Conservation (phyloP, 2,888 invertebrate species). For the Phortica okadai region DNA sequence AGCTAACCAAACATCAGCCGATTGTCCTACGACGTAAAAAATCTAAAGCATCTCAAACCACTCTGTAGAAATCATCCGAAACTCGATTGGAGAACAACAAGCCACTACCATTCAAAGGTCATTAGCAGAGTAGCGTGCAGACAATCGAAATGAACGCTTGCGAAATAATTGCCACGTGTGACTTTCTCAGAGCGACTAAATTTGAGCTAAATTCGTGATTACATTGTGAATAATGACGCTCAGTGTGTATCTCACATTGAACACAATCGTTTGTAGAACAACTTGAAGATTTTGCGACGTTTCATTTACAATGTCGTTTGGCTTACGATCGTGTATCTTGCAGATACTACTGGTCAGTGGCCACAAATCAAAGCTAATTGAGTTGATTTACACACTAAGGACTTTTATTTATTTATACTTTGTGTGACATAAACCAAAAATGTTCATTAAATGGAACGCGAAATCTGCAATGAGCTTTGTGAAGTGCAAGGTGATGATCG, state of each 20-base stretch:
- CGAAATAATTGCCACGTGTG: no score
- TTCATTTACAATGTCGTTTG: not conserved
- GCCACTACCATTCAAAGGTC: no score
- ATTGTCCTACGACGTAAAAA: no score
- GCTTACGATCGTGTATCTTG: not conserved
- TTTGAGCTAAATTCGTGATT: no score
- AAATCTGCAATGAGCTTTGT: not conserved
- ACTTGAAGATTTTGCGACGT: not conserved
- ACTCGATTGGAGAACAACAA: no score
- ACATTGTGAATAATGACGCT: not conserved
- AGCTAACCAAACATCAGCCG: no score
- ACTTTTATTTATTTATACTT: not conserved
- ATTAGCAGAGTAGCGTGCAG: no score
- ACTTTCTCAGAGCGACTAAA: no score
- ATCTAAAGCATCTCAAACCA: no score
- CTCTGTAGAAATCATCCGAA: no score
- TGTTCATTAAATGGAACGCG: not conserved
- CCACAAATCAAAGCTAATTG: constrained; percentile 13
- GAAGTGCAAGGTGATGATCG: not conserved
- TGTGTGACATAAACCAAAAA: not conserved
- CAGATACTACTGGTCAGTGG: not conserved
- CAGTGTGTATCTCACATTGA: not conserved
- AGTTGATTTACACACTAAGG: constrained; percentile 4
- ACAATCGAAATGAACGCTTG: no score
- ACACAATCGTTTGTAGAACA: not conserved